Base-by-base conservation (phyloP, 2,113 vertebrate species). In the Xenopus tropicalis region DNA sequence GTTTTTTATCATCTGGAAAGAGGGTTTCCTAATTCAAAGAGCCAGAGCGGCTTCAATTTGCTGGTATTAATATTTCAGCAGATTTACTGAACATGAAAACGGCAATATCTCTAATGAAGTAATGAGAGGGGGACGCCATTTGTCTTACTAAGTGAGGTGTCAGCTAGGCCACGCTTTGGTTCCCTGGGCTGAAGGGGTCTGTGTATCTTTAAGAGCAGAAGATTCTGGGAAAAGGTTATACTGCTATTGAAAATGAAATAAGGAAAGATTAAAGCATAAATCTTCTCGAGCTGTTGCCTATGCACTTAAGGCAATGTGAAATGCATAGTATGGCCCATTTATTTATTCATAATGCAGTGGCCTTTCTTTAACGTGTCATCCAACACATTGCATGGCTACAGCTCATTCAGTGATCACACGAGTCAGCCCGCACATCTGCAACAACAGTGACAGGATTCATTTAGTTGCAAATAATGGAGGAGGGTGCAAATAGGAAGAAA, bases 11-110 rank as follows among this genome's bases (percentile, higher is more conserved):
- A 61, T 69, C 69, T 54, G 58, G 29, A 69, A 62, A 42, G 25
- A 44, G n/a, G 65, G 14, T 12, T 61, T 76, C 21, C 61, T 69
- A 69, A 76, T 76, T 69, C 58, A 63, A 37, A 63, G 59, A 75
- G 66, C 58, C 73, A 75, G 66, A 75, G 63, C 66, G 24, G 11
- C 66, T 76, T 69, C 66, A 63, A 63, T 76, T 69, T 63, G 29
- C 72, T 61, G 43, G 43, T 43, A 76, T 76, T 76, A 69, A 69
- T 76, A 69, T 69, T 69, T 56, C 44, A 74, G 43, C 22, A 56
- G 72, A 74, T 69, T 69, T 69, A 69, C 58, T 54, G 58, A 52
- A 76, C 29, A 25, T 69, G 46, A 69, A 67, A 21, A 67, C 14
- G 21, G 52, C 65, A 51, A 57, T 72, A 57, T 68, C 63, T 66